Evolutionary conservation across 1,140 invertebrate genomes (phyloP).

Genomic region (Brachionus angularis): DNA sequence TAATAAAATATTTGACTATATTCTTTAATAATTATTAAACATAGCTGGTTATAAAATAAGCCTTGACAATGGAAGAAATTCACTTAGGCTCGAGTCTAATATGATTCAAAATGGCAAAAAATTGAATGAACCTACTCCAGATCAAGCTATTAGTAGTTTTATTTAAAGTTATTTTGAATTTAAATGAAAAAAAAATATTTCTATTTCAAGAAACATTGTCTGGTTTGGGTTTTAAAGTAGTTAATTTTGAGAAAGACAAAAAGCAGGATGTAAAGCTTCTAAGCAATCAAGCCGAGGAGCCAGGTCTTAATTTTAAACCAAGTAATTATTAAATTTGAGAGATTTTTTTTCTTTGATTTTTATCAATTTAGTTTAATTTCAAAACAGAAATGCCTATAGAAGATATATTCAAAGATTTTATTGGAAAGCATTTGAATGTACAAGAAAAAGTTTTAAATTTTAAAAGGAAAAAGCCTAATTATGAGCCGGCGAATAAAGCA

Average conservation of each 20-base stretch:
- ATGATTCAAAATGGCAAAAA: conserved; percentile 30
- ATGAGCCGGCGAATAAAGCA: neutral
- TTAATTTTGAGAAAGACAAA: neutral
- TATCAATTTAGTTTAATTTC: too few species aligned
- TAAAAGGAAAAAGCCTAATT: neutral
- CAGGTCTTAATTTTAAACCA: conserved; percentile 11
- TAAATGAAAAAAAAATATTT: neutral
- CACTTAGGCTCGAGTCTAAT: conserved; percentile 24
- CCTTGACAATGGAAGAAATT: conserved; percentile 20
- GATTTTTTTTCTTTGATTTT: too few species aligned
- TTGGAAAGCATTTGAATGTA: too few species aligned
- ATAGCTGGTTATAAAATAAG: too few species aligned
- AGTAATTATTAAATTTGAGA: too few species aligned
- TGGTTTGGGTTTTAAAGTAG: conserved; percentile 38
- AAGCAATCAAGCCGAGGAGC: neutral
- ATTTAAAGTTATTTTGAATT: neutral
- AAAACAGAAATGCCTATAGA: too few species aligned
- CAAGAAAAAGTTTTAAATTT: neutral
- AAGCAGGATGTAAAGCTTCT: neutral
- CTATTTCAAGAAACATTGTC: neutral
- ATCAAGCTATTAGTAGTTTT: conserved; percentile 14
- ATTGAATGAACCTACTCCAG: neutral
- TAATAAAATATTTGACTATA: neutral
- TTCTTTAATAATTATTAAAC: too few species aligned
- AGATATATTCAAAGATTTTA: too few species aligned